Evolutionary conservation across 2,797 vertebrate species (phyloP), one percentile per base, ranked within the genome.

Genomic region (Corythornis leucogaster): DNA sequence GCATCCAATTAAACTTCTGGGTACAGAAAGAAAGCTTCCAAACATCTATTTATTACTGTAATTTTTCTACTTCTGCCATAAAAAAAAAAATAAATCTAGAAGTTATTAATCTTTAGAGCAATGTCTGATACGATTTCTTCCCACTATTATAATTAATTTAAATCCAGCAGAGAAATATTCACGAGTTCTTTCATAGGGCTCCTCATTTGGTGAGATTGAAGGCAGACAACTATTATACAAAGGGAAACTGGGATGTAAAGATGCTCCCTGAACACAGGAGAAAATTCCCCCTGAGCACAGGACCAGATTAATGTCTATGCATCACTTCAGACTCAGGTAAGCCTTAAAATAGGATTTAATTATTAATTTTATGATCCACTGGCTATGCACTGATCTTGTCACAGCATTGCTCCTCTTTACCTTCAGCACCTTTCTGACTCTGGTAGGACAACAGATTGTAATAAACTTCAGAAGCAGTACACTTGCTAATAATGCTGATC

Each of bases 121-220:
- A 80, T 1, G 4, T 21, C 40, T 54, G 50, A 81, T 61, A 54
- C 17, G 83, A 59, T 70, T 93, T 77, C 71, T 92, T 80, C 42
- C 33, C 71, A 67, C 35, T 92, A 40, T 43, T 58, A 57, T 15
- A 73, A 66, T 57, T 51, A 66, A 45, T 87, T 25, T 50, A 87
- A 92, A 84, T 17, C 26, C 28, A 77, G 33, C 22, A 82, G 2
- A 88, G 68, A 80, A 84, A 85, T 81, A 91, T 85, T 87, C 59
- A 93, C 46, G 45, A 87, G 19, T 73, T 89, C 66, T 78, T 93
- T 70, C 64, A 71, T 35, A 45, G 73, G 33, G 21, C 21, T 64
- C 61, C 53, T 91, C 57, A 86, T 70, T 45, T 90, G 61, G 50
- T 74, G 78, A 94, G 45, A 73, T 57, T 63, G 71, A 92, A 92